phyloP scores from a whole-genome alignment of 2,113 vertebrate species.

The Dasyprocta punctata region DNA sequence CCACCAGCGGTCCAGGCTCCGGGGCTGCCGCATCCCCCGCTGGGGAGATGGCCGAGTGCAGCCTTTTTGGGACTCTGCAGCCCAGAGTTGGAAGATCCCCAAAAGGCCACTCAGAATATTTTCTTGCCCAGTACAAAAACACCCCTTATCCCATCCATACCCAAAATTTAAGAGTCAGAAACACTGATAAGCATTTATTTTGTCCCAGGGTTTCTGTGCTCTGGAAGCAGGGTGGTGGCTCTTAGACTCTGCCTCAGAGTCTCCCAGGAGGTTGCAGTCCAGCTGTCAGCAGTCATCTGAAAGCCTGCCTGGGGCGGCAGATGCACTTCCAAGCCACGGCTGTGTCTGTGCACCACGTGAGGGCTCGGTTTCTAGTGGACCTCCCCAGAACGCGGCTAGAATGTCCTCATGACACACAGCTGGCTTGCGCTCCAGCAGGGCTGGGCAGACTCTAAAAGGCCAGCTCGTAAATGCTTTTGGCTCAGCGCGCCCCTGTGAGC shows the following conservation, averaged over 20 bases:
- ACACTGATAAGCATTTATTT: background rate
- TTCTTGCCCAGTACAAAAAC: background rate
- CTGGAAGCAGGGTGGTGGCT: background rate
- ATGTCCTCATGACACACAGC: background rate
- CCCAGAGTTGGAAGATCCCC: background rate
- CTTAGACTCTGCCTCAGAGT: background rate
- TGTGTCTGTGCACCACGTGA: fast-evolving
- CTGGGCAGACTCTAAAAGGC: background rate
- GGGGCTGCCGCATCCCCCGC: background rate
- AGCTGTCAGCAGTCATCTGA: background rate
- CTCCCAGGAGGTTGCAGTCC: background rate
- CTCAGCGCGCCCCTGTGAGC: fast-evolving
- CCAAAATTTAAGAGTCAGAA: background rate
- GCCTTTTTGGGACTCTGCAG: background rate
- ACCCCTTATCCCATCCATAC: background rate
- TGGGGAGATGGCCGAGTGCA: background rate
- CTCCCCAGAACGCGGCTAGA: fast-evolving
- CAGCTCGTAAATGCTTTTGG: background rate
- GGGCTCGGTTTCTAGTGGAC: background rate
- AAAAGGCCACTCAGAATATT: background rate
- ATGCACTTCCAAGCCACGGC: too few relatives aligned
- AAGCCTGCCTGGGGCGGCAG: background rate
- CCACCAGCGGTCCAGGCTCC: background rate
- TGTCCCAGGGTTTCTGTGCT: background rate
- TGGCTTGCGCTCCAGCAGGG: background rate